Base-by-base conservation (phyloP, 2,888 invertebrate species). In the Tetranychus truncatus region DNA sequence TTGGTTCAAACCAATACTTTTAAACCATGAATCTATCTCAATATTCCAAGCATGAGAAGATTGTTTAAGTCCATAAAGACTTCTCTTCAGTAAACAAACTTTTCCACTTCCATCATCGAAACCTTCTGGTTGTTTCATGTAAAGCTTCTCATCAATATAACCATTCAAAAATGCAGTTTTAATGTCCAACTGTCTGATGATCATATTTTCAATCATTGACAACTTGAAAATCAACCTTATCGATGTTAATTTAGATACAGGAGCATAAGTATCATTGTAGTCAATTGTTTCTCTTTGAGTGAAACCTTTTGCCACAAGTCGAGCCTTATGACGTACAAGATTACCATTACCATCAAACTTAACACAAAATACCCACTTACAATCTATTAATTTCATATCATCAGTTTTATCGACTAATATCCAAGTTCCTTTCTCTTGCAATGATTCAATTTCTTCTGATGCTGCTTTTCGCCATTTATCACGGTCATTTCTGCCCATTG, bases 371-470 rank as follows among this genome's bases (percentile, higher is more conserved):
- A n/a, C n/a, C n/a, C n/a, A n/a, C n/a, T n/a, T n/a, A n/a, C n/a
- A n/a, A n/a, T n/a, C 75, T 24, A 7, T 74, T n/a, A 34, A 8
- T 66, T 77, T 74, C 24, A 75, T 66, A 20, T 76, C 76, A 34
- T 76, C 11, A 15, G 79, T 78, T 20, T 66, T 65, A 44, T 71
- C 24, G 6, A 77, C 77, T n/a, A 80, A 66, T 20, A 75, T 76
- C 78, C 79, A 79, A 4, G 78, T 78, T 66, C 77, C 71, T 21
- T 77, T 79, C 75, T 77, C 65, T 9, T 71, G 21, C 15, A 80
- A 75, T 20, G 77, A 74, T 18, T 11, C 20, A 45, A 74, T 67
- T 74, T 78, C 76, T 20, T 77, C 74, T 24, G 71, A 9, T 46
- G 74, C 74, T 4, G 78, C 78, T 20, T 76, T 71, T 46, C 74